Percentiles rank a stretch among this genome's conserved stretches.
These are phyloP conservation scores for Platysteira castanea DNA, from an alignment of 2,113 vertebrate genomes.

Conservation along the genomic window DNA sequence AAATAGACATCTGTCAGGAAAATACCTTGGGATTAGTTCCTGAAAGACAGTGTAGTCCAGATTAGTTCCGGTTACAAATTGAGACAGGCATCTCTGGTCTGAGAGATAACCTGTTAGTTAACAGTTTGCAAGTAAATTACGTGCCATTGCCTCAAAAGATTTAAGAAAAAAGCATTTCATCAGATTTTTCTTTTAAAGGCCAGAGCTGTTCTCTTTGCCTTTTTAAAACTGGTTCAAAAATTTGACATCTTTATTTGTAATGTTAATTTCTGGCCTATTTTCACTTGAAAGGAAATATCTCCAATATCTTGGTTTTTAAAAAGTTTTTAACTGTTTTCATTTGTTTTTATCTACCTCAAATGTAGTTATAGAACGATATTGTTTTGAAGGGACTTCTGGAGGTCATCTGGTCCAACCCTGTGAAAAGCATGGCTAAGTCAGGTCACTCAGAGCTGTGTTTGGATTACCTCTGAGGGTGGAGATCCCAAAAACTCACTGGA, in stretches of 20 bases:
- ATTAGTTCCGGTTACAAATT: not conserved
- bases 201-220: not conserved
- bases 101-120: not conserved
- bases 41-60: not conserved
- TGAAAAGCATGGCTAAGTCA: not conserved
- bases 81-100: not conserved
- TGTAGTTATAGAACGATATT: not conserved
- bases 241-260: not conserved
- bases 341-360: not conserved
- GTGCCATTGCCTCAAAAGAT: not conserved
- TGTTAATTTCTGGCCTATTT: not conserved
- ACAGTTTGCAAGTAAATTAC: not conserved
- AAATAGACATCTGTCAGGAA: not conserved
- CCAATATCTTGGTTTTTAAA: not conserved
- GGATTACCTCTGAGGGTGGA: not conserved
- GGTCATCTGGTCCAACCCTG: not conserved
- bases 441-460: not conserved
- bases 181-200: not conserved
- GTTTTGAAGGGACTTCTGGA: not conserved
- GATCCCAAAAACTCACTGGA: not conserved
- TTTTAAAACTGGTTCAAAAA: not conserved
- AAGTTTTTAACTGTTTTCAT: not conserved
- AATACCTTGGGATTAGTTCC: not conserved
- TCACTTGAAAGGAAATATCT: not conserved
- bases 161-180: not conserved